phyloP scores from a whole-genome alignment of 2,113 vertebrate species.

The Scopus umbretta region DNA sequence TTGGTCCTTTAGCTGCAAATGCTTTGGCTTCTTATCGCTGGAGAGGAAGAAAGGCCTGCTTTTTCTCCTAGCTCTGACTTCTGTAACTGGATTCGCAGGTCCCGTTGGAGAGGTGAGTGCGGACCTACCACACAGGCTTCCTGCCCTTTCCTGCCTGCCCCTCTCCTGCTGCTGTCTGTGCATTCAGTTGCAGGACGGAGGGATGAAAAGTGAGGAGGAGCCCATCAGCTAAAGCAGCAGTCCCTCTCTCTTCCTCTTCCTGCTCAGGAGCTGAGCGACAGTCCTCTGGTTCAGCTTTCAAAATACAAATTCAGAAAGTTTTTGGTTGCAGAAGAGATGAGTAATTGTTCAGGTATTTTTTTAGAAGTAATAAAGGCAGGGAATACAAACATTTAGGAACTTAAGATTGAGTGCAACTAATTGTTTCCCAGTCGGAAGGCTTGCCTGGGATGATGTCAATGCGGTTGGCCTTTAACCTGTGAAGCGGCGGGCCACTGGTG shows the following conservation, averaged over 20 bases:
- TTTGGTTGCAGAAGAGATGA: not conserved
- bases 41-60: not conserved
- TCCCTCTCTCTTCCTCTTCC: not conserved
- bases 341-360: not conserved
- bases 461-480: not conserved
- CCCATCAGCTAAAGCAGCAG: not conserved
- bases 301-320: not conserved
- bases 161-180: not conserved
- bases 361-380: not conserved
- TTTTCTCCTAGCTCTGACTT: not conserved
- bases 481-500: not conserved
- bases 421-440: not conserved
- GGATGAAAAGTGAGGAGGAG: accelerated
- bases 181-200: accelerated
- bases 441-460: not conserved
- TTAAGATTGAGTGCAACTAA: not conserved
- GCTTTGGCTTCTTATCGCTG: not conserved
- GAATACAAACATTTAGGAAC: not conserved
- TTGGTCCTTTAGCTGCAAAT: not conserved
- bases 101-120: not conserved
- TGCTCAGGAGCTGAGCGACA: not conserved
- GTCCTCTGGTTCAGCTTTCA: not conserved
- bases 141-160: not conserved
- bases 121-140: not conserved
- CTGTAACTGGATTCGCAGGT: not conserved